Percentiles rank a stretch among this genome's conserved stretches.
phyloP scores from a whole-genome alignment of 2,113 vertebrate genomes.

The Esox niger region DNA sequence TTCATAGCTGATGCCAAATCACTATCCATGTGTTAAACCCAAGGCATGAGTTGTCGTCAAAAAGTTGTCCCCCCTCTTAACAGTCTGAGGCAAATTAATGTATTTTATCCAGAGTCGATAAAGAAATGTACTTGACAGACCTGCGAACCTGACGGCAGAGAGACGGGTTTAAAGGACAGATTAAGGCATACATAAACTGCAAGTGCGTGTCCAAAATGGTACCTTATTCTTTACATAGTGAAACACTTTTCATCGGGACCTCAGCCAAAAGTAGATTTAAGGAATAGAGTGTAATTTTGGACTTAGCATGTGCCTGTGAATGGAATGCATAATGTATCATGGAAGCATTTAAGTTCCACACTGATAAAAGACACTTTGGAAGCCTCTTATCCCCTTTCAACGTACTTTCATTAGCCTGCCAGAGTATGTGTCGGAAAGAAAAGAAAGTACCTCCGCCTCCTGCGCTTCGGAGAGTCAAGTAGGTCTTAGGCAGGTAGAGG shows the following conservation, averaged over 20 bases:
- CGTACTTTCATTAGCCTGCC: slow-evolving; percentile 39
- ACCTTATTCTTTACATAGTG: too few relatives aligned
- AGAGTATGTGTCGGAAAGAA: slow-evolving; percentile 10
- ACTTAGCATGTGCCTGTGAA: slow-evolving; percentile 12
- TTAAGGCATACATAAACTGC: slow-evolving; percentile 48
- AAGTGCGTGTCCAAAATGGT: neutral
- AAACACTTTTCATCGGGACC: too few relatives aligned
- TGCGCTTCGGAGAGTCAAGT: slow-evolving; percentile 24
- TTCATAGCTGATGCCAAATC: too few relatives aligned
- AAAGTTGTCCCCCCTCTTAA: neutral
- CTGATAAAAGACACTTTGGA: slow-evolving; percentile 53
- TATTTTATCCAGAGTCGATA: slow-evolving; percentile 32
- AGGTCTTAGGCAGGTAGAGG: slow-evolving; percentile 17
- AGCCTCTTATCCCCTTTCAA: slow-evolving; percentile 45
- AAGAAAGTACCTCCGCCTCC: too few relatives aligned
- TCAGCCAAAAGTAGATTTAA: too few relatives aligned
- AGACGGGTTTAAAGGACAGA: slow-evolving; percentile 40
- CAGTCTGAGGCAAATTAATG: slow-evolving; percentile 21
- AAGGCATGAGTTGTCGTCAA: too few relatives aligned
- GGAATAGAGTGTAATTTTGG: too few relatives aligned
- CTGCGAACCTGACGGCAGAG: slow-evolving; percentile 29
- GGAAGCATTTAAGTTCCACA: slow-evolving; percentile 19
- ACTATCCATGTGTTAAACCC: too few relatives aligned
- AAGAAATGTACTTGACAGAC: slow-evolving; percentile 35
- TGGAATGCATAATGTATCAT: slow-evolving; percentile 47